These are phyloP conservation scores for Diabrotica balteata DNA, from an alignment of 2,888 invertebrate genomes.

Conservation along the genomic window DNA sequence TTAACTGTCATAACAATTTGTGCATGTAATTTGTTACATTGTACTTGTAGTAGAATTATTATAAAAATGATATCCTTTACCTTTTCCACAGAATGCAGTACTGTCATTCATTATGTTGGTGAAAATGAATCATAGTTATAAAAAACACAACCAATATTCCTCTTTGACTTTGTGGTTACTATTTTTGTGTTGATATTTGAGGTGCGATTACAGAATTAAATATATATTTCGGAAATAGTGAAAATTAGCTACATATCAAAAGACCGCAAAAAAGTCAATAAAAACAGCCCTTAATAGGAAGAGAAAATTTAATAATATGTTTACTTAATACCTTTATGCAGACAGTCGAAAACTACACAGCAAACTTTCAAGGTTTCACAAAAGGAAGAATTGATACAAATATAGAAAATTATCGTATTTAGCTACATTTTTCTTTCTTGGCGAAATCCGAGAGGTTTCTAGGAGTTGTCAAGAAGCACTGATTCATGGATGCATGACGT, in stretches of 20 bases:
- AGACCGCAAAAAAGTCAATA: slow-evolving; percentile 7
- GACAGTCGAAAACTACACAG: background rate
- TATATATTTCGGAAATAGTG: too few relatives aligned
- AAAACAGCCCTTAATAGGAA: slow-evolving; percentile 9
- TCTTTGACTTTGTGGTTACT: too few relatives aligned
- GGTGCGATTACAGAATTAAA: too few relatives aligned
- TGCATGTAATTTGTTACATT: too few relatives aligned
- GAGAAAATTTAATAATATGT: background rate
- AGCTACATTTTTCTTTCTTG: slow-evolving; percentile 1
- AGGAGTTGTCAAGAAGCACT: slow-evolving; percentile 10
- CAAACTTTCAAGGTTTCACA: slow-evolving; percentile 3
- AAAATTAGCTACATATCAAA: background rate
- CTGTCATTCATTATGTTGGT: too few relatives aligned
- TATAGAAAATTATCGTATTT: background rate
- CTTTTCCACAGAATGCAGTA: too few relatives aligned
- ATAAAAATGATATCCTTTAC: too few relatives aligned
- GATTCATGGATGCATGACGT: slow-evolving; percentile 16
- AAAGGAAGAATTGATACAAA: background rate
- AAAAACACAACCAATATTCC: too few relatives aligned
- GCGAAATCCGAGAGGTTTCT: slow-evolving; percentile 1
- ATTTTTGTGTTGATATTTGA: too few relatives aligned
- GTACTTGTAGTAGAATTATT: too few relatives aligned
- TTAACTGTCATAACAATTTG: too few relatives aligned
- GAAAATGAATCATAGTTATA: too few relatives aligned
- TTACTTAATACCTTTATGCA: background rate